Percentiles rank a stretch among this genome's conserved stretches.
These are phyloP conservation scores for Chouioia cunea DNA, from an alignment of 2,888 invertebrate species.

Conservation along the genomic window DNA sequence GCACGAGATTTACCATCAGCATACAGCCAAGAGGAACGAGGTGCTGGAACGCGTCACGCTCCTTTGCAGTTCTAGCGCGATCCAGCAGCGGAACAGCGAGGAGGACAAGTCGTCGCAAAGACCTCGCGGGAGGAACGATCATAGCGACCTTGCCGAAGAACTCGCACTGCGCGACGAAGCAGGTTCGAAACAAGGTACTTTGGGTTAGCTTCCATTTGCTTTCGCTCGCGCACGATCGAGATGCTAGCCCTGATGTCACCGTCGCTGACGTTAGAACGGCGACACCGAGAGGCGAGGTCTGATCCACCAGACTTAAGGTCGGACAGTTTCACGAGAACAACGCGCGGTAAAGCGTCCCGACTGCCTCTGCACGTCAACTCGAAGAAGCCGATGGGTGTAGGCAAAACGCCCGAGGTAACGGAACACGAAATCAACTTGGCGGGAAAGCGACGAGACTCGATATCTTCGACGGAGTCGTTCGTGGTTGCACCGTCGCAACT, in stretches of 20 bases:
- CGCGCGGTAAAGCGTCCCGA: conserved; percentile 12
- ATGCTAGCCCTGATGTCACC: no score
- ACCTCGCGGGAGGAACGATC: no score
- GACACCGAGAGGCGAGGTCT: no score
- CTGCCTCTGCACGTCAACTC: conserved; percentile 29
- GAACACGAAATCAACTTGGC: not conserved
- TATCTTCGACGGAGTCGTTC: not conserved
- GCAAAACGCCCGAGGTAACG: not conserved
- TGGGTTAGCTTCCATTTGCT: no score
- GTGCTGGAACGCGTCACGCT: conserved; percentile 26
- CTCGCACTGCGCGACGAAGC: no score
- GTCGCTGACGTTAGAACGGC: no score
- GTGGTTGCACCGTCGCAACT: conserved; percentile 32
- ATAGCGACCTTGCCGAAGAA: no score
- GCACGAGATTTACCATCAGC: not conserved
- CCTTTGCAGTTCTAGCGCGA: conserved; percentile 20
- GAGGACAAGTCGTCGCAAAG: not conserved
- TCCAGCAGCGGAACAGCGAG: not conserved
- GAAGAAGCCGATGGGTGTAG: conserved; percentile 12
- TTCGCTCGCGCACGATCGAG: no score
- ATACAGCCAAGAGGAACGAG: not conserved
- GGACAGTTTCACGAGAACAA: not conserved
- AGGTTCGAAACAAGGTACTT: no score
- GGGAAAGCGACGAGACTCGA: not conserved
- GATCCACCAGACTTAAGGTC: no score